Base-by-base conservation (phyloP, 2,888 invertebrate genomes). In the Drosophila lacicola region DNA sequence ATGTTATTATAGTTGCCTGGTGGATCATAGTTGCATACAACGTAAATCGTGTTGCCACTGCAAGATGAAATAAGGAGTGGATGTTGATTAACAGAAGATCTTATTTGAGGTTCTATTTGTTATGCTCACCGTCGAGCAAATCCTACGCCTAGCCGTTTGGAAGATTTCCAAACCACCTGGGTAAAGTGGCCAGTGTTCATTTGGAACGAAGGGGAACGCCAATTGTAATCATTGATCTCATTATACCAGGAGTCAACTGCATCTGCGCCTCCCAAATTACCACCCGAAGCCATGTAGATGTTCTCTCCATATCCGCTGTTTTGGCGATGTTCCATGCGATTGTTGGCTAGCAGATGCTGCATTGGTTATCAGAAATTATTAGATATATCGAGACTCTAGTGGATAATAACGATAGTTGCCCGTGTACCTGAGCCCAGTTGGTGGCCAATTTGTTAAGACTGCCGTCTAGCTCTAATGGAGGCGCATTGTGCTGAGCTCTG, bases 281-380 rank as follows among this genome's bases (percentile, higher is more conserved):
- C 95, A 46, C 96, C 96, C 94, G 95, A 95, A 80, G 95, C 94
- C 89, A 95, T 95, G 90, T 95, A 97, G 64, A 97, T 94, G 89
- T 97, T 97, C 91, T 97, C 97, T 0, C 97, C 97, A 87, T 96
- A 96, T 37, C 95, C 95, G 71, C 95, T 95, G 78, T 96, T 95
- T 41, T 95, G 94, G 57, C 97, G 94, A 90, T 97, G 97, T 76
- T 96, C 95, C 80, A 96, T 93, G 5, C 47, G 49, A 45, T 96
- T 95, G 42, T 93, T 94, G 0, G 95, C 95, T 50, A 82, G 14
- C 61, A 97, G 60, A 58, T 76, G 39, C 83, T 73, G n/a, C 4
- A 47, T 6, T 2, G 0, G 25, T 25, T 39, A 44, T 9, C 0
- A 6, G 0, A 11, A 4, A 17, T 11, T 6, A 36, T 41, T 11